Evolutionary conservation across 2,113 vertebrate species (phyloP).

Genomic region (Nothobranchius kuhntae): DNA sequence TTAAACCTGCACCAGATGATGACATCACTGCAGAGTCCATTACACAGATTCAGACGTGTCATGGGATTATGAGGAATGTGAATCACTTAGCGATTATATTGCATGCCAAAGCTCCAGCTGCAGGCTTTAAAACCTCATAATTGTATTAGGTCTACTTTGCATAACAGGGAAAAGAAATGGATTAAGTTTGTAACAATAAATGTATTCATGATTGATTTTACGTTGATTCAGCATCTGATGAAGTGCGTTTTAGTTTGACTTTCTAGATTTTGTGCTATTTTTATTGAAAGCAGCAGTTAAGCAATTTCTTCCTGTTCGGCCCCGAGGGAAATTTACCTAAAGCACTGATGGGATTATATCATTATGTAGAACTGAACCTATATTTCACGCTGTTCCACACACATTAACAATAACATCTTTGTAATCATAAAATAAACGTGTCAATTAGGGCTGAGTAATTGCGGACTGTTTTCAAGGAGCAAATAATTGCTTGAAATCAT

Average conservation of each 20-base stretch:
- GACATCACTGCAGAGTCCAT: constrained; percentile 37
- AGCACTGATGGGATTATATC: not conserved
- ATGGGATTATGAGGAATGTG: constrained; percentile 46
- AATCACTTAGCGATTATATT: constrained; percentile 37
- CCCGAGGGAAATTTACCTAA: constrained; percentile 23
- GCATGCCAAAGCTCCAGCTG: constrained; percentile 21
- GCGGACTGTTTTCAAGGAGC: not conserved
- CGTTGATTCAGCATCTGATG: not conserved
- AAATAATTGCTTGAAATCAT: constrained; percentile 1
- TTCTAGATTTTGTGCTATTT: not conserved
- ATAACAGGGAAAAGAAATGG: constrained; percentile 19
- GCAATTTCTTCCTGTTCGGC: constrained; percentile 1
- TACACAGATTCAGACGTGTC: constrained; percentile 44
- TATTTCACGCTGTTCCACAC: constrained; percentile 7
- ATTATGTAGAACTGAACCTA: not conserved
- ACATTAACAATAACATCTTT: constrained; percentile 6
- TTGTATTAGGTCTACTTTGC: constrained; percentile 58
- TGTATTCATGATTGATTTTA: constrained; percentile 12
- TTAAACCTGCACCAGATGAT: constrained; percentile 12
- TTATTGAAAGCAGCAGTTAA: constrained; percentile 13
- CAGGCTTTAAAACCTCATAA: constrained; percentile 49
- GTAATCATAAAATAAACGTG: constrained; percentile 2
- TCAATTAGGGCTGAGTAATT: constrained; percentile 22
- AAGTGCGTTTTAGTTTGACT: not conserved
- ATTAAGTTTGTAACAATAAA: constrained; percentile 32